phyloP scores from a whole-genome alignment of 2,113 vertebrate species.

The Spilogale gracilis region DNA sequence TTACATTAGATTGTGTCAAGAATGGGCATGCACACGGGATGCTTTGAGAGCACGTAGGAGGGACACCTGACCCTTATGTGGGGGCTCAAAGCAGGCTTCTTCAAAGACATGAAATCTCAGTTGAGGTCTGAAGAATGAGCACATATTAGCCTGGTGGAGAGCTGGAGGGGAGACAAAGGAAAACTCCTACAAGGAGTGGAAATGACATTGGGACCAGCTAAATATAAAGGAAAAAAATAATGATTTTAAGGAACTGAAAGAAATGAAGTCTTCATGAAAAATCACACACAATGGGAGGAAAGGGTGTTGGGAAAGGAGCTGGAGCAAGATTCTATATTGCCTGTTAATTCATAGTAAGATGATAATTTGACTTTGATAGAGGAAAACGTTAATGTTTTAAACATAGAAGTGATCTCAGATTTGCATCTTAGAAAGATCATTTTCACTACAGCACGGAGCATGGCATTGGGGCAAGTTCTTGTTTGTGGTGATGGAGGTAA shows the following conservation, averaged over 20 bases:
- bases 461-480: background rate
- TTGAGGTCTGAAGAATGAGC: background rate
- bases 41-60: background rate
- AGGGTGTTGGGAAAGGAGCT: background rate
- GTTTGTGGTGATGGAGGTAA: background rate
- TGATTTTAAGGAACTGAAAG: background rate
- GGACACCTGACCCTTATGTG: background rate
- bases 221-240: background rate
- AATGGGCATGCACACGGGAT: background rate
- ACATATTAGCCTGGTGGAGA: background rate
- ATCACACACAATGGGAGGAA: background rate
- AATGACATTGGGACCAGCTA: background rate
- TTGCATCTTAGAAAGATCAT: background rate
- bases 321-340: background rate
- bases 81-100: background rate
- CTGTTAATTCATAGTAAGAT: background rate
- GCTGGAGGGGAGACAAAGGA: background rate
- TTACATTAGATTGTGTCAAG: background rate
- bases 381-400: background rate
- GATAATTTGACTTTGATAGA: background rate
- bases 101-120: background rate
- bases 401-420: background rate
- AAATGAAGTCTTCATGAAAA: background rate
- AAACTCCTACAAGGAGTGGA: background rate
- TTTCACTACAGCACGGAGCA: background rate